These are phyloP conservation scores for Planiliza haematocheilus DNA, from an alignment of 2,113 vertebrate genomes.

Conservation along the genomic window DNA sequence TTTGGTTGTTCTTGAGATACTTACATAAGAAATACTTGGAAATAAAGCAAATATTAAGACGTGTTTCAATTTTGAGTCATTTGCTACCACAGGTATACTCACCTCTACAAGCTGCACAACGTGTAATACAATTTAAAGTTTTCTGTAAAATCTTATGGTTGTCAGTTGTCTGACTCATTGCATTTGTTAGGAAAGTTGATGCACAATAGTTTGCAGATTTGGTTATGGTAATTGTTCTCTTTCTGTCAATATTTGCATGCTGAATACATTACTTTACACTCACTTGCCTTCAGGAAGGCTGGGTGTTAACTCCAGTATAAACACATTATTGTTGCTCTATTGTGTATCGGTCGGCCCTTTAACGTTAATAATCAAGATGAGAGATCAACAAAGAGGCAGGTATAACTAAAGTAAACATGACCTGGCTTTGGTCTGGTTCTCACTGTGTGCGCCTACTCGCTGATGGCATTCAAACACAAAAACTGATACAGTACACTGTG, in stretches of 20 bases:
- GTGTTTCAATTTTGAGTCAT: too few relatives aligned
- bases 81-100: too few relatives aligned
- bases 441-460: background rate
- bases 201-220: background rate
- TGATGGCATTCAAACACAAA: background rate
- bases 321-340: background rate
- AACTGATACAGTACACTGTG: background rate
- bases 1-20: too few relatives aligned
- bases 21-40: too few relatives aligned
- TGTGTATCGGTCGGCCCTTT: conserved; percentile 2
- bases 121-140: too few relatives aligned
- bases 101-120: too few relatives aligned
- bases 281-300: background rate
- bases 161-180: too few relatives aligned
- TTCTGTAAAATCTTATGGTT: too few relatives aligned
- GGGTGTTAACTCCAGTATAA: conserved; percentile 12
- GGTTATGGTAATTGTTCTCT: background rate
- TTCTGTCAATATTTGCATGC: background rate
- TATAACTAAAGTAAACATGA: conserved; percentile 32
- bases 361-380: conserved; percentile 6
- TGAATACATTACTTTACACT: too few relatives aligned
- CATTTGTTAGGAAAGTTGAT: background rate
- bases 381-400: conserved; percentile 17
- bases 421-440: background rate
- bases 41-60: too few relatives aligned